Percentiles rank a stretch among this genome's conserved stretches.
These are phyloP conservation scores for Sturnira hondurensis DNA, from an alignment of 2,113 vertebrate genomes.

Conservation along the genomic window DNA sequence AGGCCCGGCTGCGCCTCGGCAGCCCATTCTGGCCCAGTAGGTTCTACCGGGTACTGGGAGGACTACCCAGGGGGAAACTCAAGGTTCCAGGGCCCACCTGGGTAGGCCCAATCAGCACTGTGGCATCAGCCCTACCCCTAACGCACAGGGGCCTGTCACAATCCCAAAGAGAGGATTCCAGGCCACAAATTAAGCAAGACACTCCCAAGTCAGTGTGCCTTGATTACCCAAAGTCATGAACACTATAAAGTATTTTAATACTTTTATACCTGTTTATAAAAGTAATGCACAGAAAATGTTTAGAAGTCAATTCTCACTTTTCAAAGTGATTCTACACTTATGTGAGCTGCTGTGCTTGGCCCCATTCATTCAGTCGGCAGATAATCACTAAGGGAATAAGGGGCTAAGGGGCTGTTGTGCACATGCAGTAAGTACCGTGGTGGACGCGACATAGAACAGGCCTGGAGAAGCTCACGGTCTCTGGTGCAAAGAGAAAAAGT, in stretches of 20 bases:
- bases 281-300: neutral
- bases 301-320: neutral
- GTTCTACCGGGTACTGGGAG: neutral
- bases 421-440: neutral
- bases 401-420: neutral
- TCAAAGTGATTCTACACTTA: neutral
- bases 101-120: neutral
- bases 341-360: neutral
- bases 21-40: neutral
- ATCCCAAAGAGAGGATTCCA: neutral
- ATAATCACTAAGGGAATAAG: neutral
- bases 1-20: neutral
- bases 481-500: neutral
- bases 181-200: neutral
- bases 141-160: neutral
- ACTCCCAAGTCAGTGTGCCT: neutral
- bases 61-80: neutral
- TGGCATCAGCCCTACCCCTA: neutral
- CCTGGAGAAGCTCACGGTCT: neutral
- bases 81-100: neutral
- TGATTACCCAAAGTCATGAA: neutral
- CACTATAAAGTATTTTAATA: neutral
- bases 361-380: neutral
- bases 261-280: neutral
- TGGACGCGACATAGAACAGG: neutral